Percentiles rank a stretch among this genome's conserved stretches.
phyloP scores from a whole-genome alignment of 2,113 vertebrate species.

The Tachycineta bicolor region DNA sequence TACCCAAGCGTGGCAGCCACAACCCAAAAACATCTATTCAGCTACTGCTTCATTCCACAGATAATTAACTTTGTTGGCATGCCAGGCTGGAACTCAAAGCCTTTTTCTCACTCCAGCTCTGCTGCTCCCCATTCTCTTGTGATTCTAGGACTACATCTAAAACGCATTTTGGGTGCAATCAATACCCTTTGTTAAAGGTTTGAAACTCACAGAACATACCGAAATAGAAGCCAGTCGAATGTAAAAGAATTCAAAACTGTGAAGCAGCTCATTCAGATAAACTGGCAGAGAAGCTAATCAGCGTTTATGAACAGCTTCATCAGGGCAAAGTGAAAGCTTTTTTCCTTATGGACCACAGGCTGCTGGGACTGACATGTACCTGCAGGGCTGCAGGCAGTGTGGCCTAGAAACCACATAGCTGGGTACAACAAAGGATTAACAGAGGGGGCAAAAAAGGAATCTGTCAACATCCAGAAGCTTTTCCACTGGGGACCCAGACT shows the following conservation, averaged over 20 bases:
- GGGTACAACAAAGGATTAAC: background rate
- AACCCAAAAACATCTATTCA: constrained; percentile 25
- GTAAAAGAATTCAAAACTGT: background rate
- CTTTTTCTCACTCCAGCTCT: background rate
- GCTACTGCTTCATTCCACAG: background rate
- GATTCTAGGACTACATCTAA: background rate
- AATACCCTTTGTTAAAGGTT: background rate
- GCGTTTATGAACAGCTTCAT: background rate
- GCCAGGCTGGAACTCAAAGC: constrained; percentile 10
- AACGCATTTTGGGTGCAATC: background rate
- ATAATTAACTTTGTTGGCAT: background rate
- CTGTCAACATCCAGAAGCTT: background rate
- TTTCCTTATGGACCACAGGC: background rate
- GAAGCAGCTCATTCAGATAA: background rate
- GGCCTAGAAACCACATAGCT: background rate
- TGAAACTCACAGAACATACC: background rate
- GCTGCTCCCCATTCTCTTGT: background rate
- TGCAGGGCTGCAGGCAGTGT: background rate
- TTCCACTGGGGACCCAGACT: background rate
- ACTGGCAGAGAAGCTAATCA: background rate
- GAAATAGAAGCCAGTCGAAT: background rate
- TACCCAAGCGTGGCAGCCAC: background rate
- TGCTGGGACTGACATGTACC: background rate
- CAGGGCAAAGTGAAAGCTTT: background rate
- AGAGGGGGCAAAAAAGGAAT: background rate